Conservation (phyloP, 2,888 invertebrate species). For the Rhabditoides inermis region DNA sequence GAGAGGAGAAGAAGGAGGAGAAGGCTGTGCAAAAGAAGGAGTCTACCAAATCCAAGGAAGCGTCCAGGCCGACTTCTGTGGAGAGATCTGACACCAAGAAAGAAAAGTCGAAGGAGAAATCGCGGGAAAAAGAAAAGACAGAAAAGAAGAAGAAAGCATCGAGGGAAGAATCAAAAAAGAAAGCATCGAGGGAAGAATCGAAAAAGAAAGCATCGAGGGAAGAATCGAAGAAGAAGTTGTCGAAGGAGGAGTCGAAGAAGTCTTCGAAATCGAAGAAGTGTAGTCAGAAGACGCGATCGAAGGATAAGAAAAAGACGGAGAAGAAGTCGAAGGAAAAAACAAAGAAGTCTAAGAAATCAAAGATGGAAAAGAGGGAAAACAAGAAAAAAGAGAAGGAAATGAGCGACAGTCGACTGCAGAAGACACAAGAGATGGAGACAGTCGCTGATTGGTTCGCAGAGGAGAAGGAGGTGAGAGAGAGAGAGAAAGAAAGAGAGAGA, state of each 20-base stretch:
- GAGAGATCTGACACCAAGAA: conserved; percentile 41
- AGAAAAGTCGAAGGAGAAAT: conserved; percentile 22
- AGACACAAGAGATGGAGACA: conserved; percentile 47
- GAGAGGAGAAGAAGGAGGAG: no score
- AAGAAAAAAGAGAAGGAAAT: not conserved
- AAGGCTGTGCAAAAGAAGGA: no score
- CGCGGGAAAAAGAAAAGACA: not conserved
- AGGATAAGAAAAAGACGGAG: not conserved
- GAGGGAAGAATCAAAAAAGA: no score
- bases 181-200: not conserved
- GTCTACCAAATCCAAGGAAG: no score
- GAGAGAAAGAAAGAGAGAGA: no score
- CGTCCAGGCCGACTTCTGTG: conserved; percentile 49
- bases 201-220: not conserved
- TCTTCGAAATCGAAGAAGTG: not conserved
- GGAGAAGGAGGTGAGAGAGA: not conserved
- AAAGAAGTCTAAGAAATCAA: not conserved
- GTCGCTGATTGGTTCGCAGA: not conserved
- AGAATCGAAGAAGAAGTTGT: not conserved
- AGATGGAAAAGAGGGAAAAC: not conserved
- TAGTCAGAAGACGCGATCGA: not conserved
- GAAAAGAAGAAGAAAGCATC: not conserved
- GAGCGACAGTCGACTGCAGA: conserved; percentile 33
- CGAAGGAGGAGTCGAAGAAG: not conserved
- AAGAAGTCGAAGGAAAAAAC: not conserved